Percentiles rank a stretch among this genome's conserved stretches.
Evolutionary conservation across 2,797 vertebrate species (phyloP).

Genomic region (Darevskia nairensis): DNA sequence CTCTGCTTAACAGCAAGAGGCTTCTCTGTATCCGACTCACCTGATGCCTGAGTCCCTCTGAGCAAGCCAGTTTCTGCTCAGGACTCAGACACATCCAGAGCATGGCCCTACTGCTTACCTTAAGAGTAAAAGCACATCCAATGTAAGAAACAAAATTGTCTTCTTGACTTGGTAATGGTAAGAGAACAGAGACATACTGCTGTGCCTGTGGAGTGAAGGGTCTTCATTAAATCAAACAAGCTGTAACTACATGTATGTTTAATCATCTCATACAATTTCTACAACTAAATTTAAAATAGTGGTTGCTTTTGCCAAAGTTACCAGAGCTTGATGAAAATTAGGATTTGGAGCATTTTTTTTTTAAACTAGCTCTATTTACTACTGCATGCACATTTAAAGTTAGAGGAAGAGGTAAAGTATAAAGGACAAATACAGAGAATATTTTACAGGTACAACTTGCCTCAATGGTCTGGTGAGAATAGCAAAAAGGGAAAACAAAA

Average conservation of each 20-base stretch:
- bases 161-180: constrained; percentile 90
- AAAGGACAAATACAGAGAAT: constrained; percentile 25
- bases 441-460: constrained; percentile 71
- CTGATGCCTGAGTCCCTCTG: too few species aligned
- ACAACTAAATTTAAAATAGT: not conserved
- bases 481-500: constrained; percentile 66
- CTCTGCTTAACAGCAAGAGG: too few species aligned
- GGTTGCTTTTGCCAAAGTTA: not conserved
- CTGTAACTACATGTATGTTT: too few species aligned
- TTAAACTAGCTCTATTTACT: constrained; percentile 34
- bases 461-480: constrained; percentile 79
- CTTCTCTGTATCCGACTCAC: too few species aligned
- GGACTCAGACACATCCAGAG: too few species aligned
- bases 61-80: too few species aligned
- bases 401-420: constrained; percentile 18
- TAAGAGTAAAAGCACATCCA: constrained; percentile 92
- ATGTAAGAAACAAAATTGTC: constrained; percentile 90
- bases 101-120: constrained; percentile 77
- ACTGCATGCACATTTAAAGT: constrained; percentile 33
- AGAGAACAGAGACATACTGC: constrained; percentile 90
- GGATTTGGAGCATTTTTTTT: constrained; percentile 28
- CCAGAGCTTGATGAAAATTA: not conserved
- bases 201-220: constrained; percentile 83
- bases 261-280: too few species aligned
- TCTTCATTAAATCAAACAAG: constrained; percentile 29